Conservation (phyloP, 2,113 vertebrate genomes). For the Triplophysa siluroides region DNA sequence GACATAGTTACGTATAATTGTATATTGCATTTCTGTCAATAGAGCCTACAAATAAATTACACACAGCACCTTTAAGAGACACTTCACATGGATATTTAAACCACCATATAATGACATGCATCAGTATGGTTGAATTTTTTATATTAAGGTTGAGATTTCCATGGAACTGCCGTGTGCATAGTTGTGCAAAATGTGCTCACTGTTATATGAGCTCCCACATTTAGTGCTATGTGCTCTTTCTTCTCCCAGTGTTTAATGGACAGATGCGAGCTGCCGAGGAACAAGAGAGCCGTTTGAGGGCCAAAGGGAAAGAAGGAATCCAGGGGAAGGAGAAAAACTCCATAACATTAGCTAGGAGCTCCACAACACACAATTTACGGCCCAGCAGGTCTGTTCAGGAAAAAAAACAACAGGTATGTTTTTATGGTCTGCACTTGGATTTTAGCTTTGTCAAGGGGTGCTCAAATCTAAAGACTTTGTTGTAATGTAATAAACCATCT, state of each 20-base stretch:
- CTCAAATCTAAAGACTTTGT: too few relatives aligned
- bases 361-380: constrained; percentile 75
- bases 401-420: constrained; percentile 79
- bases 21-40: too few relatives aligned
- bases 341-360: constrained; percentile 76
- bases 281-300: constrained; percentile 80
- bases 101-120: too few relatives aligned
- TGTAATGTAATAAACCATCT: too few relatives aligned
- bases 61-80: too few relatives aligned
- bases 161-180: too few relatives aligned
- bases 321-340: constrained; percentile 79
- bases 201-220: background rate
- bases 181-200: background rate
- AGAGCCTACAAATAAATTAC: too few relatives aligned
- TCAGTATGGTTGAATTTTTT: too few relatives aligned
- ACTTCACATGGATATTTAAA: too few relatives aligned
- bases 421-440: background rate
- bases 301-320: constrained; percentile 81
- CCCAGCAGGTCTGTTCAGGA: constrained; percentile 83
- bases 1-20: too few relatives aligned
- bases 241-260: constrained; percentile 79
- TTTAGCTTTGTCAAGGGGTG: background rate
- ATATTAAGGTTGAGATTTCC: too few relatives aligned
- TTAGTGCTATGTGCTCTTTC: background rate
- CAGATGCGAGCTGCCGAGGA: constrained; percentile 78